Evolutionary conservation across 2,888 invertebrate genomes (phyloP), one percentile per base, ranked within the genome.

Genomic region (Lepidocyrtoides sp.): DNA sequence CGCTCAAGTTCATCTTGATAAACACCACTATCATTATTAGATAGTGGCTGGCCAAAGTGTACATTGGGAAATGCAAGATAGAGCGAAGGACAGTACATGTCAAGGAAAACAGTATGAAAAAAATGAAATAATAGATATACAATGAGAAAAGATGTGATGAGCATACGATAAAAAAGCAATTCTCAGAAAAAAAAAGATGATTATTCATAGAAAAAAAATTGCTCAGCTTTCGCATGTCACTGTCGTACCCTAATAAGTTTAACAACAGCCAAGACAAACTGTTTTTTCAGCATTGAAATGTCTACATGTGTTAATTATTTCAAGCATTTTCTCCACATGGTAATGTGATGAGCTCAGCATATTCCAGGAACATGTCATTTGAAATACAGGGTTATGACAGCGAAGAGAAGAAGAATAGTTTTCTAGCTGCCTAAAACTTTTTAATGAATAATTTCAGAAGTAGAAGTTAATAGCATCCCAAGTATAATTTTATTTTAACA

Each of bases 141-240:
- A 69, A 69, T 29, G 41, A 41, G 48, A 86, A 77, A 36, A 63
- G 86, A 81, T 88, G 66, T 72, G 81, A 17, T 66, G 29, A 17
- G 89, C 48, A 36, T 41, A 89, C 82, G 72, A 41, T 89, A 89
- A 89, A 89, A 82, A 89, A 89, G 82, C 89, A 89, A 87, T 63
- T 77, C 48, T 17, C 44, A 57, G 75, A 29, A 77, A 48, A 82
- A 82, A 54, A 75, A 23, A 77, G 54, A 8, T 77, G 77, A 77
- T 51, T 51, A 77, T 10, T 72, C 41, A 26, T n/a, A 29, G 32
- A 32, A 77, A 77, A 54, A 29, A 26, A 60, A 57, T 60, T 48
- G 17, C 32, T 66, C 29, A 20, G 54, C 14, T 36, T 84, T 41
- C 85, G 41, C 69, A 17, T 81, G 88, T 88, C 88, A 4, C 3